Conservation (phyloP, 2,888 invertebrate species). For the Tenthredo amoena region DNA sequence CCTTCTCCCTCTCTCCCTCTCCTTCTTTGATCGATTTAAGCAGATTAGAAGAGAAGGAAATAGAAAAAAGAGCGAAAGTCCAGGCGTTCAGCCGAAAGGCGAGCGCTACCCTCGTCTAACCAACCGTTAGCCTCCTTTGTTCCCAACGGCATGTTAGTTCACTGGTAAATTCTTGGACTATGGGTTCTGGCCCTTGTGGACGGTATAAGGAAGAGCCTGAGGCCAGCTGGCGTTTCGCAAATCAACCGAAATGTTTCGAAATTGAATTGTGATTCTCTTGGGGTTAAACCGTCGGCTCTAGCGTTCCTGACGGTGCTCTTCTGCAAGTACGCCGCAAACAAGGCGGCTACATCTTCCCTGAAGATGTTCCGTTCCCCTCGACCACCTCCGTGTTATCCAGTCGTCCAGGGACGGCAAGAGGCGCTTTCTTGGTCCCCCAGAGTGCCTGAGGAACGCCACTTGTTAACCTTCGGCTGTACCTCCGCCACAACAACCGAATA, state of each 20-base stretch:
- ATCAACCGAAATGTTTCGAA: slow-evolving; percentile 70
- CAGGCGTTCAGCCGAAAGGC: slow-evolving; percentile 18
- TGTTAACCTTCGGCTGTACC: slow-evolving; percentile 25
- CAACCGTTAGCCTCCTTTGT: slow-evolving; percentile 38
- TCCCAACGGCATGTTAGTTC: slow-evolving; percentile 34
- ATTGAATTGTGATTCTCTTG: slow-evolving; percentile 72
- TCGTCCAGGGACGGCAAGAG: slow-evolving; percentile 20
- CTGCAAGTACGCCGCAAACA: slow-evolving; percentile 27
- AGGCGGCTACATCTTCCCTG: slow-evolving; percentile 16
- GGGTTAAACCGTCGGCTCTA: slow-evolving; percentile 56
- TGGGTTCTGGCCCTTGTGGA: slow-evolving; percentile 7
- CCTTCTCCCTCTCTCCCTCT: too few species aligned
- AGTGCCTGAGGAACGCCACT: slow-evolving; percentile 18
- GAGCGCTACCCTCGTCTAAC: slow-evolving; percentile 5
- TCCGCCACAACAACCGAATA: slow-evolving; percentile 12
- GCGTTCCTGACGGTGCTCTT: neutral
- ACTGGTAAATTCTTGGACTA: slow-evolving; percentile 11
- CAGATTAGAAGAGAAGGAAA: neutral
- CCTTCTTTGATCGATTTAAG: neutral
- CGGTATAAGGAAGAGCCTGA: slow-evolving; percentile 12
- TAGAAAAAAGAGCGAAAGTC: neutral
- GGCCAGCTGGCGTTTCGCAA: slow-evolving; percentile 61
- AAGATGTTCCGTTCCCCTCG: slow-evolving; percentile 33
- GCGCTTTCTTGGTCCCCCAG: neutral
- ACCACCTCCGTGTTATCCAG: slow-evolving; percentile 24